Evolutionary conservation across 2,888 invertebrate genomes (phyloP).

Genomic region (Caenorhabditis afra): DNA sequence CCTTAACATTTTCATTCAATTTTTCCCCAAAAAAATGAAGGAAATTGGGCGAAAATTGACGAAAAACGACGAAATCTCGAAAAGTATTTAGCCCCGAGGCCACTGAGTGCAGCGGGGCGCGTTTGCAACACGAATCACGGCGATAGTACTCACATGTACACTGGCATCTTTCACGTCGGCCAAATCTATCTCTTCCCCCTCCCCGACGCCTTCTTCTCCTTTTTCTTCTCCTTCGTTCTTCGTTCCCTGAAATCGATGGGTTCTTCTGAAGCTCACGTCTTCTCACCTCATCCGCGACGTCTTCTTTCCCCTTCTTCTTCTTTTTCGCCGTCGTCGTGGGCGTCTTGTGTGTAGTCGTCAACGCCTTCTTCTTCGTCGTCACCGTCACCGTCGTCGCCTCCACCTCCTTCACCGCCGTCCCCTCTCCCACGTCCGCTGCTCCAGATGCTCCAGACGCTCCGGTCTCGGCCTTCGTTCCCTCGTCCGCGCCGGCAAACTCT

Average conservation of each 20-base stretch:
- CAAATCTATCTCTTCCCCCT: conserved; percentile 23
- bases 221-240: conserved; percentile 2
- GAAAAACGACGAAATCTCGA: too few species aligned
- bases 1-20: too few species aligned
- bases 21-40: too few species aligned
- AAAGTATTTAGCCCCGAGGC: too few species aligned
- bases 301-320: conserved; percentile 1
- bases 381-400: neutral
- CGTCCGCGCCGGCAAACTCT: conserved; percentile 11
- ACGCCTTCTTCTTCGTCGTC: neutral
- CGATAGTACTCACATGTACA: conserved; percentile 24
- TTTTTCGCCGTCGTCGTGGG: conserved; percentile 2
- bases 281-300: neutral
- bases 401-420: neutral
- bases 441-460: neutral
- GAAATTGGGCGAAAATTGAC: too few species aligned
- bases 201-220: conserved; percentile 7
- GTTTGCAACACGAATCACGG: too few species aligned
- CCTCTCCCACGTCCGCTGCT: too few species aligned
- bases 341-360: neutral
- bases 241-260: conserved; percentile 1
- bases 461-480: conserved; percentile 14
- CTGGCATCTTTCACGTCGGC: conserved; percentile 38
- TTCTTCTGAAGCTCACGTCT: too few species aligned
- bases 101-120: too few species aligned